These are phyloP conservation scores for Trachelus tabidus DNA, from an alignment of 2,888 invertebrate genomes.

Conservation along the genomic window DNA sequence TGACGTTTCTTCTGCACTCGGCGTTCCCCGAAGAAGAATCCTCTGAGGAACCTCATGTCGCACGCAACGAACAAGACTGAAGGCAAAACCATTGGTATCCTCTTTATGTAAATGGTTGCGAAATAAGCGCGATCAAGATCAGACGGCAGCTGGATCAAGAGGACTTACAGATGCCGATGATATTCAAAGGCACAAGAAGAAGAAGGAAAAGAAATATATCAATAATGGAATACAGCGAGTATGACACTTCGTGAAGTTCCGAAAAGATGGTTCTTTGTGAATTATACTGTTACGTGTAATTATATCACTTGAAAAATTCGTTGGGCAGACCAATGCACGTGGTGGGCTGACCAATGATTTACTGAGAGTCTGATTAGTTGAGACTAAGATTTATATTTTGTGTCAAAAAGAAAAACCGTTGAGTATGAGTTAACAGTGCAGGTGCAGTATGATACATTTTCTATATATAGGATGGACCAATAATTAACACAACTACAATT, in stretches of 20 bases:
- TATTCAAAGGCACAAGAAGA: not conserved
- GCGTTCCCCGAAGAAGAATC: slow-evolving; percentile 35
- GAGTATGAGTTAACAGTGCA: not conserved
- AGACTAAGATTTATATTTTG: not conserved
- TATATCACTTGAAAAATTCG: not conserved
- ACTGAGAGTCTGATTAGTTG: not conserved
- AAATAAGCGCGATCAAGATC: not conserved
- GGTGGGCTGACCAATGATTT: not conserved
- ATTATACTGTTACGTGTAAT: not conserved
- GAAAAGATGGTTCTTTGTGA: not conserved
- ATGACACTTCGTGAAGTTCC: not conserved
- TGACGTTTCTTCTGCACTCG: not conserved
- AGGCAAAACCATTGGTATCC: slow-evolving; percentile 18
- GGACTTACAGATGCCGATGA: not conserved
- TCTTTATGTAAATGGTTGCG: not conserved
- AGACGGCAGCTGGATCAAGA: not conserved
- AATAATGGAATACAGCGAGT: not conserved
- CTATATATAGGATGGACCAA: too few relatives aligned
- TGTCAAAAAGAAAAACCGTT: not conserved
- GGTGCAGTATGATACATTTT: not conserved
- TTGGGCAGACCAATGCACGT: not conserved
- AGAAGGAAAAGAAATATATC: not conserved
- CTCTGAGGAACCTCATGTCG: slow-evolving; percentile 33
- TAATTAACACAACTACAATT: too few relatives aligned
- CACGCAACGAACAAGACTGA: slow-evolving; percentile 26